Conservation (phyloP, 2,113 vertebrate species). For the Rhinolophus ferrumequinum region DNA sequence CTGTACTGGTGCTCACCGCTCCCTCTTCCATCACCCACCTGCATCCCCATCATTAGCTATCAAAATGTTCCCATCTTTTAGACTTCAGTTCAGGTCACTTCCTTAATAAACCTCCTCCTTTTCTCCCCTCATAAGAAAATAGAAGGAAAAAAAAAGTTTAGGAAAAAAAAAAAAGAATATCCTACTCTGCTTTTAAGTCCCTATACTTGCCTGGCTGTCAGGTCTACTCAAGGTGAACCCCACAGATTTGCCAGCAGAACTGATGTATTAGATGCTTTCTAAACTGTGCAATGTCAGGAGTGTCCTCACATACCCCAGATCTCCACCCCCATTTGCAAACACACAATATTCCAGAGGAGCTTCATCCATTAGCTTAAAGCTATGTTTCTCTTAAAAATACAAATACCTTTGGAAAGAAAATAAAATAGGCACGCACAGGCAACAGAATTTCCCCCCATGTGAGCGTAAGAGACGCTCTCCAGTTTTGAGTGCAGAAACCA, state of each 20-base stretch:
- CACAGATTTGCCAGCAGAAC: neutral
- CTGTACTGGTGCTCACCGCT: accelerated
- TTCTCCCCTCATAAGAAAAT: accelerated
- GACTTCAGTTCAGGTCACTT: neutral
- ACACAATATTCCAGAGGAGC: neutral
- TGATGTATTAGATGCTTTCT: neutral
- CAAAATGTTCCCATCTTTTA: neutral
- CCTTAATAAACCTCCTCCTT: neutral
- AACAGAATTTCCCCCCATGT: neutral
- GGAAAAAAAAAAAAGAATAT: too few species aligned
- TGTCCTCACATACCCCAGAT: neutral
- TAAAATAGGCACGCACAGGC: neutral
- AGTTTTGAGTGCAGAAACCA: neutral
- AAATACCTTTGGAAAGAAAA: neutral
- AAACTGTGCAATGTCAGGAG: neutral
- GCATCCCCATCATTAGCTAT: accelerated
- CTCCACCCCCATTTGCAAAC: neutral
- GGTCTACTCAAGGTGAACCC: neutral
- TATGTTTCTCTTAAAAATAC: neutral
- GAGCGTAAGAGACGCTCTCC: neutral
- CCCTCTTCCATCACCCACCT: neutral
- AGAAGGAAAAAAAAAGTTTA: too few species aligned
- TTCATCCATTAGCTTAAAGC: neutral
- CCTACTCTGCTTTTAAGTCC: neutral
- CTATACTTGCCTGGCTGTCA: neutral